phyloP scores from a whole-genome alignment of 1,140 invertebrate species.

The Meloidogyne floridensis region DNA sequence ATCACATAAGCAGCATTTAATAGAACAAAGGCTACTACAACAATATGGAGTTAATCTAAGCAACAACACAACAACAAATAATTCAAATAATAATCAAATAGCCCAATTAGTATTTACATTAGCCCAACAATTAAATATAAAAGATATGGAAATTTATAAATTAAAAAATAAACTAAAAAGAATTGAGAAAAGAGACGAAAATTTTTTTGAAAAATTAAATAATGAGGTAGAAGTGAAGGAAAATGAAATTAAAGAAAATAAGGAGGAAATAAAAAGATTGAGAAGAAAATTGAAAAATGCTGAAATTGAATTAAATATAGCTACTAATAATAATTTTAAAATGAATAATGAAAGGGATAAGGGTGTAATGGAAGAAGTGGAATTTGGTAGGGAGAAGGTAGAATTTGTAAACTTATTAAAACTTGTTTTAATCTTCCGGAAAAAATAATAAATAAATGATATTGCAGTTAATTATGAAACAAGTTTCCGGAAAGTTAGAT shows the following conservation, averaged over 20 bases:
- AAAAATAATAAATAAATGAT: no score
- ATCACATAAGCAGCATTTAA: neutral
- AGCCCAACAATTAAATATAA: conserved; percentile 21
- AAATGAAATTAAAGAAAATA: neutral
- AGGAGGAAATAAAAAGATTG: conserved; percentile 21
- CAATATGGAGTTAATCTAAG: neutral
- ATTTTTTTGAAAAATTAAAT: neutral
- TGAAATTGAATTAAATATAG: conserved; percentile 14
- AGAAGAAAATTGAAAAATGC: neutral
- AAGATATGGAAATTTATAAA: conserved; percentile 25
- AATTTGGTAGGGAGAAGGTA: neutral
- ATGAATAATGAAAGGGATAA: conserved; percentile 1
- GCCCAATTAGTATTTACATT: conserved; percentile 23
- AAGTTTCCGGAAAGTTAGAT: no score
- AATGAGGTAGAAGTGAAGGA: conserved; percentile 2
- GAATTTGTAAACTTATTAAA: no score
- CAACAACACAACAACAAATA: neutral
- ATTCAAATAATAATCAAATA: conserved; percentile 16
- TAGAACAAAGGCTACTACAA: neutral
- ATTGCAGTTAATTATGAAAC: no score
- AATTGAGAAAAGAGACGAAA: neutral
- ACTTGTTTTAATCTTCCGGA: no score
- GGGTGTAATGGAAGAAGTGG: neutral
- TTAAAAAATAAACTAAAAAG: conserved; percentile 10
- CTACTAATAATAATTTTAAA: neutral